Percentiles rank a stretch among this genome's conserved stretches.
phyloP scores from a whole-genome alignment of 2,888 invertebrate species.

The Stegana nigrithorax region DNA sequence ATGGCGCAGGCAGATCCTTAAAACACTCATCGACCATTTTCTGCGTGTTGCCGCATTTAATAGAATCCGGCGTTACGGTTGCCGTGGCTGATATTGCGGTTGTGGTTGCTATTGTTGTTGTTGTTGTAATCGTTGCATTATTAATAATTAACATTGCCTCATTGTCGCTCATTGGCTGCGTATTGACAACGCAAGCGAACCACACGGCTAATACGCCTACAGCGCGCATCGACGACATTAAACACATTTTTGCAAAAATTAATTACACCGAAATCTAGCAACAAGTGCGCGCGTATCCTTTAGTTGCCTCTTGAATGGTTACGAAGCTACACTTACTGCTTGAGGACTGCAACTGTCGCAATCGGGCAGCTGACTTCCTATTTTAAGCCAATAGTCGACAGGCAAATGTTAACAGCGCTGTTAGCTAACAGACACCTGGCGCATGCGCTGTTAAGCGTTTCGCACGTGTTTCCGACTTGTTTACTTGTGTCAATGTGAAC shows the following conservation, averaged over 20 bases:
- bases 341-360: slow-evolving; percentile 1
- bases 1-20: slow-evolving; percentile 63
- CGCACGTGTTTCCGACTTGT: slow-evolving; percentile 29
- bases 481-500: not conserved
- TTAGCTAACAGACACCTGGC: slow-evolving; percentile 32
- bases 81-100: not conserved
- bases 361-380: not conserved
- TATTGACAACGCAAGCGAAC: too few relatives aligned
- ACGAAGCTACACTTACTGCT: not conserved
- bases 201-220: not conserved
- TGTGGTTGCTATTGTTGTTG: not conserved
- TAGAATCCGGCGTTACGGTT: not conserved
- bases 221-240: not conserved
- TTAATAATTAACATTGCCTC: not conserved
- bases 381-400: not conserved
- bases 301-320: not conserved
- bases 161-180: not conserved
- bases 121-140: too few relatives aligned
- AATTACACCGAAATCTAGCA: not conserved
- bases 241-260: not conserved
- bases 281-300: not conserved
- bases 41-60: slow-evolving; percentile 60
- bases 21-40: slow-evolving; percentile 66
- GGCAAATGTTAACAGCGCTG: slow-evolving; percentile 19
- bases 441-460: slow-evolving; percentile 32